These are phyloP conservation scores for Colossoma macropomum DNA, from an alignment of 2,113 vertebrate genomes.

Conservation along the genomic window DNA sequence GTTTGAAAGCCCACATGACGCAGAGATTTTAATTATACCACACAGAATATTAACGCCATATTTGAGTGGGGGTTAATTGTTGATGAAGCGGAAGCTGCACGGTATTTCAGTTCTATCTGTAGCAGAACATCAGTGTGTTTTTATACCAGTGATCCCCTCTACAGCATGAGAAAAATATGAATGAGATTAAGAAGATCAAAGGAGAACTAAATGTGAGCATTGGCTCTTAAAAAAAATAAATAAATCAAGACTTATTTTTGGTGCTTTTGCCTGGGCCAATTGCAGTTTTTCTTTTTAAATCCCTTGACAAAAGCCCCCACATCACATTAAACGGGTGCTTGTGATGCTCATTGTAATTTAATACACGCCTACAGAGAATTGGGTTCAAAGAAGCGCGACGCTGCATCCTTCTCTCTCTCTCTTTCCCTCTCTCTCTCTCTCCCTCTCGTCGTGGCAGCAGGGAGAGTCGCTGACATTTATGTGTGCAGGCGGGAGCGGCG, in stretches of 20 bases:
- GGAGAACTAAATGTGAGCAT: constrained; percentile 55
- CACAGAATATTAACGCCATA: constrained; percentile 37
- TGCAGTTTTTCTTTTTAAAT: constrained; percentile 70
- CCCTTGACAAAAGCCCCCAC: constrained; percentile 70
- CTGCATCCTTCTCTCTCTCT: constrained; percentile 29
- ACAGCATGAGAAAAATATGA: constrained; percentile 57
- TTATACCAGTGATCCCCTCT: constrained; percentile 47
- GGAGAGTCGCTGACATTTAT: constrained; percentile 69
- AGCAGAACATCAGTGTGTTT: constrained; percentile 45
- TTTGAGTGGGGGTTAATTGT: constrained; percentile 21
- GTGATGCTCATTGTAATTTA: constrained; percentile 75
- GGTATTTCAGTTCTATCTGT: constrained; percentile 6
- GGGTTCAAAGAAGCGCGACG: constrained; percentile 66
- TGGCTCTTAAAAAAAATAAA: constrained; percentile 31
- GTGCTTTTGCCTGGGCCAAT: constrained; percentile 59
- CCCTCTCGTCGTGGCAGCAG: constrained; percentile 3
- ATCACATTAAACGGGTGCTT: constrained; percentile 73
- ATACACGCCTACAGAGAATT: constrained; percentile 68
- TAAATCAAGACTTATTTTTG: constrained; percentile 70
- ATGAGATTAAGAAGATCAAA: constrained; percentile 75
- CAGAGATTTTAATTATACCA: neutral
- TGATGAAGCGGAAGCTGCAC: neutral
- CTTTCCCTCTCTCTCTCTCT: neutral
- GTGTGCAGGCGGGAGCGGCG: constrained; percentile 62
- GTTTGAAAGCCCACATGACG: neutral